phyloP scores from a whole-genome alignment of 2,797 vertebrate species.

The Microchirus variegatus region DNA sequence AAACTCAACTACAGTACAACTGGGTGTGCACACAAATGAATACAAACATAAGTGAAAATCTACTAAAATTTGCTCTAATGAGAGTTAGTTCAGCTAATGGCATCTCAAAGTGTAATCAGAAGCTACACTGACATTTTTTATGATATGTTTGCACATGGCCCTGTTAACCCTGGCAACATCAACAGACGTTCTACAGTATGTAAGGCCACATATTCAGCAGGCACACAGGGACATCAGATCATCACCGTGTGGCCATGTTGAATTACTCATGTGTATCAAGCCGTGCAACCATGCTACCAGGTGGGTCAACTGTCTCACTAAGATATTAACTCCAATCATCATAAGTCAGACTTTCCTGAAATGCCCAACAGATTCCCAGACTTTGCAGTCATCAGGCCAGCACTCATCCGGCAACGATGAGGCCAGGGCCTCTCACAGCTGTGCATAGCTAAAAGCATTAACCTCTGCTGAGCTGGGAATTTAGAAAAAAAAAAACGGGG shows the following conservation, averaged over 20 bases:
- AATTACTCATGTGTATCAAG: constrained; percentile 57
- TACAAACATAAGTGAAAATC: constrained; percentile 12
- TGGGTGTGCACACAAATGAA: constrained; percentile 3
- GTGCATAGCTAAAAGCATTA: constrained; percentile 64
- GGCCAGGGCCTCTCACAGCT: constrained; percentile 61
- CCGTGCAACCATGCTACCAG: constrained; percentile 58
- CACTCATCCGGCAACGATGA: constrained; percentile 24
- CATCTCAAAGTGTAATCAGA: constrained; percentile 1
- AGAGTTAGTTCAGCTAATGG: constrained; percentile 3
- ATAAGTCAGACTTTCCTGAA: constrained; percentile 64
- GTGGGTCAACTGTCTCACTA: constrained; percentile 62
- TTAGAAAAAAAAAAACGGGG: constrained; percentile 9
- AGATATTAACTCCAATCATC: constrained; percentile 66
- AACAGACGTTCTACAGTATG: background rate
- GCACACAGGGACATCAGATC: constrained; percentile 30
- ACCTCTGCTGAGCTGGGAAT: constrained; percentile 45
- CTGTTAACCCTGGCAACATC: constrained; percentile 7
- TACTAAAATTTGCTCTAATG: constrained; percentile 6
- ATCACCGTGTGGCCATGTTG: constrained; percentile 44
- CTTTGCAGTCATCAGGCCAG: constrained; percentile 42
- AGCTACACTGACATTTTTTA: constrained; percentile 10
- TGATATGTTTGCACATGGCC: constrained; percentile 9
- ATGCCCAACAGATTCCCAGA: constrained; percentile 65
- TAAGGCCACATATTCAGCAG: background rate
- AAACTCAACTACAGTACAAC: constrained; percentile 33